phyloP scores from a whole-genome alignment of 2,113 vertebrate genomes.

The Chrysemys picta region DNA sequence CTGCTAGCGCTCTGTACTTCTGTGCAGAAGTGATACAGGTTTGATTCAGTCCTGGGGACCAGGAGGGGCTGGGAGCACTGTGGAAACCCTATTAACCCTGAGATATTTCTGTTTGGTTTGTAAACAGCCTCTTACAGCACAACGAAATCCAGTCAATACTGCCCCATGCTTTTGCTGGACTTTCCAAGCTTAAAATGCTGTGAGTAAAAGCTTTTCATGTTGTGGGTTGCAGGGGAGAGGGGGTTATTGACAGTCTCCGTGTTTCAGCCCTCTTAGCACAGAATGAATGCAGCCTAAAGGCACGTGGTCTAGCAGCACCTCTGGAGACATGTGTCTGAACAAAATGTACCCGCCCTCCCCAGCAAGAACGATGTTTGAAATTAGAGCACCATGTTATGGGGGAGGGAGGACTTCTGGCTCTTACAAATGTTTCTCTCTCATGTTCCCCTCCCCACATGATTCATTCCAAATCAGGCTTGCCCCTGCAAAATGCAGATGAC shows the following conservation, averaged over 20 bases:
- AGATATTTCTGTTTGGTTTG: neutral
- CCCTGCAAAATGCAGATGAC: fast-evolving
- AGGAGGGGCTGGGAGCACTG: fast-evolving
- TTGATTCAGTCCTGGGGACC: neutral
- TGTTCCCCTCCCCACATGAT: fast-evolving
- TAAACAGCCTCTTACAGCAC: slow-evolving; percentile 65
- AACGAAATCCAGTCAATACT: slow-evolving; percentile 58
- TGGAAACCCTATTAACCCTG: neutral
- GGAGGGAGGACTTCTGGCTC: neutral
- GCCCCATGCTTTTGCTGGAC: slow-evolving; percentile 58
- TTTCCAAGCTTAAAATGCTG: slow-evolving; percentile 57
- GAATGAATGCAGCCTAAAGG: fast-evolving
- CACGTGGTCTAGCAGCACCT: fast-evolving
- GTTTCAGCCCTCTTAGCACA: neutral
- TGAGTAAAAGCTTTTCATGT: slow-evolving; percentile 7
- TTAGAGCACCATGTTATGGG: fast-evolving
- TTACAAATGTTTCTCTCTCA: fast-evolving
- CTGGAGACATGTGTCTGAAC: neutral
- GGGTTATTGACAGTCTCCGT: neutral
- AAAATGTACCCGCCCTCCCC: neutral
- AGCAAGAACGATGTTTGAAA: no score
- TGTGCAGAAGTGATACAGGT: neutral
- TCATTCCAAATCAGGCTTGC: neutral
- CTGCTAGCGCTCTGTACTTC: neutral
- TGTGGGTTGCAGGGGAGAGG: neutral